Evolutionary conservation across 2,888 invertebrate genomes (phyloP).

Genomic region (Smittia sp.): DNA sequence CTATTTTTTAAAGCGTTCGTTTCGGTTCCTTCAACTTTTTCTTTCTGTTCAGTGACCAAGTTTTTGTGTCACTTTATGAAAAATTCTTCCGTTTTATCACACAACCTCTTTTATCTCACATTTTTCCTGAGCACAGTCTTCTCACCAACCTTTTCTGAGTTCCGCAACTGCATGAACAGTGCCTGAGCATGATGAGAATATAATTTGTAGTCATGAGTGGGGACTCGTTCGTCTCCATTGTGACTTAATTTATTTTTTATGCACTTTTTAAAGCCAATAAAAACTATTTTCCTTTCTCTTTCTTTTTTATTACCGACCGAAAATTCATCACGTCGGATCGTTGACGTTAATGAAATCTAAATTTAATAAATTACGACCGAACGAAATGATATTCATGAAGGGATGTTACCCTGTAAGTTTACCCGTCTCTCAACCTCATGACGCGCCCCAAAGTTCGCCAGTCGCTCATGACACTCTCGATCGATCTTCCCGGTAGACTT

Average conservation of each 20-base stretch:
- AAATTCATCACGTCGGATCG: slow-evolving; percentile 2
- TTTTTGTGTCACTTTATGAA: slow-evolving; percentile 9
- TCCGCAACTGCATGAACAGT: slow-evolving; percentile 13
- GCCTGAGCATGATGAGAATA: background rate
- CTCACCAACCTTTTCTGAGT: slow-evolving; percentile 31
- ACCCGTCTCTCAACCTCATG: background rate
- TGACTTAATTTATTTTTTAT: background rate
- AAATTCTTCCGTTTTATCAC: slow-evolving; percentile 6
- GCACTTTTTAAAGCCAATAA: slow-evolving; percentile 23
- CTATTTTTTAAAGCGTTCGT: background rate
- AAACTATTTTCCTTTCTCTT: slow-evolving; percentile 32
- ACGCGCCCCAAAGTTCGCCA: background rate
- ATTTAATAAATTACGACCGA: no score
- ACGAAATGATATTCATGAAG: no score
- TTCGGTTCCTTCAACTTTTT: background rate
- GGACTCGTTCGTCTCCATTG: background rate
- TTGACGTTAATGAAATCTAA: background rate
- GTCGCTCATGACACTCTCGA: background rate
- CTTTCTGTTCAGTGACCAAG: background rate
- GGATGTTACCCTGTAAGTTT: slow-evolving; percentile 76
- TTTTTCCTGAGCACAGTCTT: slow-evolving; percentile 12
- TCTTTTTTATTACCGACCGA: background rate
- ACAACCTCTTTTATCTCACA: slow-evolving; percentile 9
- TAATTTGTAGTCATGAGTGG: background rate
- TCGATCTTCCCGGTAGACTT: background rate